phyloP scores from a whole-genome alignment of 2,797 vertebrate species.

The Hybognathus amarus region DNA sequence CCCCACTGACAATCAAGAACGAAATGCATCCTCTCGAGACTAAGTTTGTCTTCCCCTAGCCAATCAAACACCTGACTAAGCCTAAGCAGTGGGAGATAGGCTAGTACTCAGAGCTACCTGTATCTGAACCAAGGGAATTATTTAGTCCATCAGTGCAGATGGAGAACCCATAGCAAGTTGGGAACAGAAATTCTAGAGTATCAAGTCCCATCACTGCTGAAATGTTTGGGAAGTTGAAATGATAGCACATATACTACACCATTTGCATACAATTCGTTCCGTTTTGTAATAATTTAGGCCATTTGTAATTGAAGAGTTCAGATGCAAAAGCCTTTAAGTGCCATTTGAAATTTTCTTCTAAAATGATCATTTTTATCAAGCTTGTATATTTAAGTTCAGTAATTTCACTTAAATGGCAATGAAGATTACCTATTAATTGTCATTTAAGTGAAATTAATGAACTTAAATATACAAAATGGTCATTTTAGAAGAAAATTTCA shows the following conservation, averaged over 20 bases:
- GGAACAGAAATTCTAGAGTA: neutral
- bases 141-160: constrained; percentile 9
- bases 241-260: neutral
- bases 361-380: too few relatives aligned
- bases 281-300: neutral
- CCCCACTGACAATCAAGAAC: constrained; percentile 53
- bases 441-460: too few relatives aligned
- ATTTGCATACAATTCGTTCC: neutral
- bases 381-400: too few relatives aligned
- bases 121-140: constrained; percentile 13
- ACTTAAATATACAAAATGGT: too few relatives aligned
- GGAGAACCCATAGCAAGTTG: neutral
- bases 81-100: constrained; percentile 14
- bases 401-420: too few relatives aligned
- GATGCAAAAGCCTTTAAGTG: too few relatives aligned
- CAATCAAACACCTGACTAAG: constrained; percentile 48
- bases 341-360: too few relatives aligned
- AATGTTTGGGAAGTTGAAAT: neutral
- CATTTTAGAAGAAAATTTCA: too few relatives aligned
- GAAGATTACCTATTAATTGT: too few relatives aligned
- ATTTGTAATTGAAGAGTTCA: too few relatives aligned
- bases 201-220: neutral
- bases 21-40: constrained; percentile 47
- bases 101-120: neutral
- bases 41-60: constrained; percentile 40